Evolutionary conservation across 2,113 vertebrate genomes (phyloP), one percentile per base, ranked within the genome.

Genomic region (Paraplagusia blochii): DNA sequence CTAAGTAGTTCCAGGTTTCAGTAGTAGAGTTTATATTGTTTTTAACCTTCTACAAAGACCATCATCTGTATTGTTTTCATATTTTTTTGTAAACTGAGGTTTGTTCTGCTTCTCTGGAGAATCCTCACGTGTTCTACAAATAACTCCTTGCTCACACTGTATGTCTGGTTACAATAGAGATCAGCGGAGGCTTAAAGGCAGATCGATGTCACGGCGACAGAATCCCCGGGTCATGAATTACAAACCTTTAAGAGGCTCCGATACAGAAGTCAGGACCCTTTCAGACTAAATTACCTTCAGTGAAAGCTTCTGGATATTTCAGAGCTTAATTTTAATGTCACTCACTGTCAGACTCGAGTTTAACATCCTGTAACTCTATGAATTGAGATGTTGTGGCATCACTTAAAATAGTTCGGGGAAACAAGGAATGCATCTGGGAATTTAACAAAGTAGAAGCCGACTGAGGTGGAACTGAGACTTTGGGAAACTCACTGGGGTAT

Each of bases 31-130:
- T 43, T 61, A 12, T 53, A 15, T 51, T 46, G 13, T 69, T 58
- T 54, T 55, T 54, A 19, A 16, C 48, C n/a, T 14, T 38, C 51
- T 57, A 53, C 22, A 84, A 89, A 86, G 84, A 85, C 69, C 45
- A 33, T 66, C 61, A 44, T 79, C 56, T 71, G 53, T 63, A 69
- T 81, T 65, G 63, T 45, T 52, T 19, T 16, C 38, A n/a, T 22
- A 51, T 66, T 35, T 48, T 45, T 33, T 62, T 48, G 42, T 45
- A 9, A 39, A 13, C 58, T 2, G 11, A 40, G 7, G 34, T 52
- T 70, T 76, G 63, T 79, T 79, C 74, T 62, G 45, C 57, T 74
- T 72, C 33, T 33, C 8, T 22, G 19, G n/a, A 38, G 36, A 46
- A 65, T 43, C 51, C 34, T 10, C 54, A 45, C 14, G 52, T 73